A percentile compares a stretch with the other conserved stretches of the same genome.
These are phyloP conservation scores for Tachysurus fulvidraco DNA, from an alignment of 2,113 vertebrate genomes.

Conservation along the genomic window DNA sequence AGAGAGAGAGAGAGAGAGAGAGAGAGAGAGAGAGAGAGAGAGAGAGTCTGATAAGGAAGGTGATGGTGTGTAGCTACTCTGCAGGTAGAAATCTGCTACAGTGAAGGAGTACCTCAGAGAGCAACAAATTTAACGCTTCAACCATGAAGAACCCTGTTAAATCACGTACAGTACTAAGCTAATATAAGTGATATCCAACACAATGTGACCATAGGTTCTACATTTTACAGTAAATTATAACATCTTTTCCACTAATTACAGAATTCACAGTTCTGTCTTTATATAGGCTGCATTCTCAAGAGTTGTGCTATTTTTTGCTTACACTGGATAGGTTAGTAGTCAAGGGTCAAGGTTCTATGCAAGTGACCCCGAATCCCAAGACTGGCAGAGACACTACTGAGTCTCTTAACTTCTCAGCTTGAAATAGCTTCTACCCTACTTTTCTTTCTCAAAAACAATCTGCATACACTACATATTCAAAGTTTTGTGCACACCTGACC, in stretches of 20 bases:
- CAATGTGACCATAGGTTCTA: background rate
- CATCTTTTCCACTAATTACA: background rate
- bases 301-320: background rate
- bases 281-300: background rate
- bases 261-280: background rate
- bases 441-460: background rate
- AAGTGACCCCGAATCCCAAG: background rate
- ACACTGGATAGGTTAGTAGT: background rate
- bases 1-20: background rate
- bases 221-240: background rate
- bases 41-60: slow-evolving; percentile 35
- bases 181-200: background rate
- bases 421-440: background rate
- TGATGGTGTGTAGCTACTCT: slow-evolving; percentile 15
- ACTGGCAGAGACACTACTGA: background rate
- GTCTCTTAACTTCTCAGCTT: background rate
- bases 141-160: slow-evolving; percentile 27
- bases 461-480: background rate
- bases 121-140: background rate
- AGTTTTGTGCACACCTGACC: background rate
- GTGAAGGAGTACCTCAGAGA: slow-evolving; percentile 36
- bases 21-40: no score
- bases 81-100: slow-evolving; percentile 31
- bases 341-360: background rate
- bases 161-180: background rate